Conservation (phyloP, 2,113 vertebrate genomes). For the Pelecanus crispus region DNA sequence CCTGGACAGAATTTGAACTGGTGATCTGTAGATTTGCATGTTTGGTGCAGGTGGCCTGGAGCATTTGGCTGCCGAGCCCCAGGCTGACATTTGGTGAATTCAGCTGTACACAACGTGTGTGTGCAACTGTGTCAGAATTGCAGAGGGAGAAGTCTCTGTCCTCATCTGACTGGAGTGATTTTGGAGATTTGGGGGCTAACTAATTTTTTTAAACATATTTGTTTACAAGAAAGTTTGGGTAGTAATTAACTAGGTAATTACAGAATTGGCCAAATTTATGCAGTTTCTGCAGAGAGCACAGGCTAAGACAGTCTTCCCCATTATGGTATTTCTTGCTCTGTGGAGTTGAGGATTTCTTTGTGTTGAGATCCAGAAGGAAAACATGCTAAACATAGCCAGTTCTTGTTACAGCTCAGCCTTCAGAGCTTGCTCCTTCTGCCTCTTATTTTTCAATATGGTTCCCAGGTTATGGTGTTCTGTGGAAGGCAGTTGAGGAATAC, state of each 20-base stretch:
- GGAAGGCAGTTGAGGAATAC: neutral
- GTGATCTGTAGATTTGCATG: accelerated
- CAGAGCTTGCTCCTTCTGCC: neutral
- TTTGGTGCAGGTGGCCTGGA: neutral
- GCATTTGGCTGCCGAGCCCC: neutral
- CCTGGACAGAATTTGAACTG: neutral
- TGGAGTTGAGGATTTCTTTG: neutral
- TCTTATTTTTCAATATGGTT: neutral
- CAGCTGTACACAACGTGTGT: neutral
- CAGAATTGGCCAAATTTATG: neutral
- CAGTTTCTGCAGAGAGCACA: neutral
- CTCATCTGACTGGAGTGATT: neutral
- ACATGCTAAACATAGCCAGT: accelerated
- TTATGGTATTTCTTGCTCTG: neutral
- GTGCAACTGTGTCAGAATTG: neutral
- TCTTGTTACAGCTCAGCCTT: neutral
- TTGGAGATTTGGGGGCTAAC: accelerated
- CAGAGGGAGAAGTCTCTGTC: neutral
- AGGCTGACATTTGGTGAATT: accelerated
- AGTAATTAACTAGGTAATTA: neutral
- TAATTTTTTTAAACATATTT: neutral
- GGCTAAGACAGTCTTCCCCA: neutral
- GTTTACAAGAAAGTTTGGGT: neutral
- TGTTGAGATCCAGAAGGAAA: neutral
- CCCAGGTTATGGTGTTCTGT: neutral